Conservation (phyloP, 2,888 invertebrate genomes). For the Crossocerus cetratus region DNA sequence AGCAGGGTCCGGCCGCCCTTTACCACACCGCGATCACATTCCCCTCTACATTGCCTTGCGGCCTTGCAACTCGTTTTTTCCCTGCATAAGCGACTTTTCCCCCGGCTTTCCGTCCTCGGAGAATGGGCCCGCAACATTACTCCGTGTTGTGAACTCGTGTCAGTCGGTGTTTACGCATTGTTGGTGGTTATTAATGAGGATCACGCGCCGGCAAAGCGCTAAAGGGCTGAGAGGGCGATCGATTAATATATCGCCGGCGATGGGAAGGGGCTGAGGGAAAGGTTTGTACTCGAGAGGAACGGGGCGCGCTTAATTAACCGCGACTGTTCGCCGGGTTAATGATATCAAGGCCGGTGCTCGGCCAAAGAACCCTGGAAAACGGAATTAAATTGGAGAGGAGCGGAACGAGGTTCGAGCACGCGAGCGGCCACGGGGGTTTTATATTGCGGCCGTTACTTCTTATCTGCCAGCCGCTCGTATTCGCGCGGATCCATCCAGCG, state of each 20-base stretch:
- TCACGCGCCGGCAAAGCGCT: not conserved
- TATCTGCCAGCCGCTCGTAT: conserved; percentile 3
- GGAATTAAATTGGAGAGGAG: conserved; percentile 38
- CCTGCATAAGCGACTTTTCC: conserved; percentile 18
- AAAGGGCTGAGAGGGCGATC: not conserved
- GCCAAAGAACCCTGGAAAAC: conserved; percentile 33
- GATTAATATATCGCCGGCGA: conserved; percentile 30
- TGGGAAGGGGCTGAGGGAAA: conserved; percentile 31
- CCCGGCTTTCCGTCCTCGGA: conserved; percentile 18
- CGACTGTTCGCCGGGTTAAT: conserved; percentile 41
- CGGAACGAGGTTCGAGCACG: conserved; percentile 39
- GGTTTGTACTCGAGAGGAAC: conserved; percentile 24
- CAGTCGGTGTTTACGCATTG: no score
- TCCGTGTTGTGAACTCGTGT: no score
- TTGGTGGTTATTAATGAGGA: no score
- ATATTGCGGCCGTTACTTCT: conserved; percentile 20
- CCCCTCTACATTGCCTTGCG: not conserved
- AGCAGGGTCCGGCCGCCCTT: not conserved
- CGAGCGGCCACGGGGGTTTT: conserved; percentile 10
- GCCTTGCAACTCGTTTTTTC: not conserved
- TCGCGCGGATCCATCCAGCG: not conserved
- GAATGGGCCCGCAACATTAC: no score
- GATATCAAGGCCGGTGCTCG: conserved; percentile 38
- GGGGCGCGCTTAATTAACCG: conserved; percentile 49
- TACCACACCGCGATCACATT: not conserved